These are phyloP conservation scores for Phrynocephalus guinanensis DNA, from an alignment of 2,797 vertebrate species.

Conservation along the genomic window DNA sequence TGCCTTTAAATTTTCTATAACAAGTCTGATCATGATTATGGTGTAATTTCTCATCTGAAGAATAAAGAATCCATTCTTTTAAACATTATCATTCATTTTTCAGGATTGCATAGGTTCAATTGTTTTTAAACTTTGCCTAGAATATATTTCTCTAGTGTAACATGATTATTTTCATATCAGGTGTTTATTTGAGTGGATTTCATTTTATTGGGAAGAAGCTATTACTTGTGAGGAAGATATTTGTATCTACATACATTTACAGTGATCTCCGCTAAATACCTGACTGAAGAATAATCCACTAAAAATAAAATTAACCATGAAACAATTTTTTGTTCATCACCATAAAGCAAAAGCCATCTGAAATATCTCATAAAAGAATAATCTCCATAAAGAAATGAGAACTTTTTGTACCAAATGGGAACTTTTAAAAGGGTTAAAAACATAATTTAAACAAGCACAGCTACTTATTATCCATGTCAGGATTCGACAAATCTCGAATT, in stretches of 20 bases:
- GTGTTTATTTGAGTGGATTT: conserved; percentile 76
- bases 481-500: neutral
- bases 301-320: conserved; percentile 66
- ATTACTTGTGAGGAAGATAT: conserved; percentile 70
- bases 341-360: conserved; percentile 67
- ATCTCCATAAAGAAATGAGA: conserved; percentile 74
- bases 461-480: neutral
- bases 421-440: conserved; percentile 56
- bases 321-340: conserved; percentile 66
- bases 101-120: conserved; percentile 71
- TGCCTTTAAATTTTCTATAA: conserved; percentile 68
- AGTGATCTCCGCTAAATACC: conserved; percentile 72
- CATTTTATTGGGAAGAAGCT: conserved; percentile 59
- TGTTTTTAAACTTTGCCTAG: conserved; percentile 63
- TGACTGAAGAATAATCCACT: conserved; percentile 75
- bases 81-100: conserved; percentile 76
- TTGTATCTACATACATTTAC: conserved; percentile 73
- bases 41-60: conserved; percentile 69
- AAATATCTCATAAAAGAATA: conserved; percentile 75
- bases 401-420: conserved; percentile 71
- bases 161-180: conserved; percentile 75
- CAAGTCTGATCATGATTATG: conserved; percentile 67
- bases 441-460: conserved; percentile 7
- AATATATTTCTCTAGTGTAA: conserved; percentile 72
- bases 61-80: conserved; percentile 69